phyloP scores from a whole-genome alignment of 2,888 invertebrate genomes.

The Dromius quadrimaculatus region DNA sequence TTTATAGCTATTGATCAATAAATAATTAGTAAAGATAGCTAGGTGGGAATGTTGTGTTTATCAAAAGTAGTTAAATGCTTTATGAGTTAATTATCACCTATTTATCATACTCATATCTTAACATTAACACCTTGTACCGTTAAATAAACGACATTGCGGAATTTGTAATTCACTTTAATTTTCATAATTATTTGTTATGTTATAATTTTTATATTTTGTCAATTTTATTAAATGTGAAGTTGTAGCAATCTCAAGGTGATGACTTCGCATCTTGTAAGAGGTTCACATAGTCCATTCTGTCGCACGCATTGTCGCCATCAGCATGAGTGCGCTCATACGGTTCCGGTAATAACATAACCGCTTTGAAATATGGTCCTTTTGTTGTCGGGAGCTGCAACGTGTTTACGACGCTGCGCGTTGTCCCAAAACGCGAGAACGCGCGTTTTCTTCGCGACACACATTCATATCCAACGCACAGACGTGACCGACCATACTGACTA shows the following conservation, averaged over 20 bases:
- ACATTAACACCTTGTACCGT: no score
- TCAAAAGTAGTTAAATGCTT: no score
- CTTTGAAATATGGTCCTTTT: conserved; percentile 42
- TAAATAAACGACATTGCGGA: no score
- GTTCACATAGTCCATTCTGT: conserved; percentile 66
- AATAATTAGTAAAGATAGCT: no score
- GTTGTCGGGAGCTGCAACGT: conserved; percentile 28
- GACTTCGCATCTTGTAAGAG: conserved; percentile 58
- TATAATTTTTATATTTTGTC: no score
- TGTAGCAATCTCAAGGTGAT: background rate
- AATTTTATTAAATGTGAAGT: background rate
- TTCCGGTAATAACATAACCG: conserved; percentile 44
- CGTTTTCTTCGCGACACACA: conserved; percentile 26
- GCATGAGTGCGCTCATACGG: conserved; percentile 55
- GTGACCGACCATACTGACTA: conserved; percentile 30
- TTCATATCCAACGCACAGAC: conserved; percentile 14
- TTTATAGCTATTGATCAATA: no score
- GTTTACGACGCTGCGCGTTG: conserved; percentile 32
- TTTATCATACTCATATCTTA: no score
- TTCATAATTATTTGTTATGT: no score
- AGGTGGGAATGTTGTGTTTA: no score
- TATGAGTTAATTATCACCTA: no score
- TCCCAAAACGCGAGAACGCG: conserved; percentile 26
- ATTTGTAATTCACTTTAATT: no score
- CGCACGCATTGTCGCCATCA: conserved; percentile 59